Evolutionary conservation across 2,797 vertebrate species (phyloP), one percentile per base, ranked within the genome.

Genomic region (Cygnus olor): DNA sequence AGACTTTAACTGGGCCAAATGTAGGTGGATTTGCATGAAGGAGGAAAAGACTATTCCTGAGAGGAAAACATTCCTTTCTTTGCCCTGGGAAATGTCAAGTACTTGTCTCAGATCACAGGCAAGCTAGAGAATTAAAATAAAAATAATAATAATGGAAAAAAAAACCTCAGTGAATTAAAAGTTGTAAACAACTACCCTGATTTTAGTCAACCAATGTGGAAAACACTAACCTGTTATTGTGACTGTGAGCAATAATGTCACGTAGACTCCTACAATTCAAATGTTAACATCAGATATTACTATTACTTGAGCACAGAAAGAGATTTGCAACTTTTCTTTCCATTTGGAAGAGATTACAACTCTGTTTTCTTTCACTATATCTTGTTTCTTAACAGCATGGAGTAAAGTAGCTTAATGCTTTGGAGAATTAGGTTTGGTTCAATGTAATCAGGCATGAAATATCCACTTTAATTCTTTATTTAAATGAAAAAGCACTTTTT

Each of bases 11-110:
- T 94, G 93, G 92, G 91, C 91, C 85, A 81, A 56, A 89, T 94
- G 93, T 96, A 91, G 95, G 90, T 96, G 93, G 92, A 70, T 93
- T 92, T 95, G 87, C 64, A 32, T 94, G 89, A 89, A 94, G 85
- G 87, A 96, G 77, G 72, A 89, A 74, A 90, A 88, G 44, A n/a
- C 68, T 80, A 70, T 88, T 91, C 85, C 80, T 91, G 65, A 79
- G 89, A 92, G 87, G 73, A 85, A 91, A 86, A 78, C n/a, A 20
- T 27, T 85, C 34, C 51, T 76, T 93, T 88, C 58, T 81, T 93
- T 92, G 87, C 90, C 77, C 51, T 91, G 47, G 85, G 92, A 92
- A 92, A 92, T 70, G 47, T 81, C 80, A 88, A 88, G 34, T 79
- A 11, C 73, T 78, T 85, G 54, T 91, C 70, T 93, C 69, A 72